phyloP scores from a whole-genome alignment of 2,113 vertebrate species.

The Ancistrus triradiatus region DNA sequence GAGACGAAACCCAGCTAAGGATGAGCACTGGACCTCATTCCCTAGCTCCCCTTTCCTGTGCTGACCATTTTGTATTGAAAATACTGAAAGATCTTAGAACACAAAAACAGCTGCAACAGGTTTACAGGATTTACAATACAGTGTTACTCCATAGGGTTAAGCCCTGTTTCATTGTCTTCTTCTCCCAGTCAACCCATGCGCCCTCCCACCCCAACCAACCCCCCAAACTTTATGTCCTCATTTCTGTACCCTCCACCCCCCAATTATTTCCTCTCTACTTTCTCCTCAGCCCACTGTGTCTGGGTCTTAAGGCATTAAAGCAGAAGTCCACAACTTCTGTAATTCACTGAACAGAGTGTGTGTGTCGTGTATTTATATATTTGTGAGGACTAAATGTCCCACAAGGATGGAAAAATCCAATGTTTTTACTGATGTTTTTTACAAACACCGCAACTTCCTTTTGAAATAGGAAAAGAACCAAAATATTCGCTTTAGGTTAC shows the following conservation, averaged over 20 bases:
- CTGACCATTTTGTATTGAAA: not conserved
- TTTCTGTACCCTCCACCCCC: too few species aligned
- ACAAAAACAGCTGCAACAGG: too few species aligned
- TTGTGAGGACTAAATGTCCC: too few species aligned
- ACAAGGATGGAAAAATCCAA: slow-evolving; percentile 6
- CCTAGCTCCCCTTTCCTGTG: not conserved
- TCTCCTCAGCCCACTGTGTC: not conserved
- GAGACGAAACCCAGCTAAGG: slow-evolving; percentile 9
- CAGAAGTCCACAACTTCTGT: slow-evolving; percentile 46
- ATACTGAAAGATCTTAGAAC: too few species aligned
- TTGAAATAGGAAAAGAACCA: too few species aligned
- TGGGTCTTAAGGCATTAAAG: slow-evolving; percentile 34
- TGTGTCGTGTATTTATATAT: slow-evolving; percentile 19
- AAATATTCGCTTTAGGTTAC: not conserved
- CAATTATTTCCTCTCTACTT: not conserved
- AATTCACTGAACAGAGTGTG: slow-evolving; percentile 47
- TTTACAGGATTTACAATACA: too few species aligned
- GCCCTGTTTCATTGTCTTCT: slow-evolving; percentile 3
- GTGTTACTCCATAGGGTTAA: not conserved
- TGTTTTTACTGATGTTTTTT: slow-evolving; percentile 12
- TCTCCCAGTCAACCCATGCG: too few species aligned
- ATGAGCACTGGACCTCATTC: not conserved
- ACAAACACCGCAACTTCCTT: not conserved
- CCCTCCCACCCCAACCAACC: too few species aligned
- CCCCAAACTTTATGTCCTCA: not conserved